Conservation (phyloP, 2,113 vertebrate genomes). For the Jacana jacana region DNA sequence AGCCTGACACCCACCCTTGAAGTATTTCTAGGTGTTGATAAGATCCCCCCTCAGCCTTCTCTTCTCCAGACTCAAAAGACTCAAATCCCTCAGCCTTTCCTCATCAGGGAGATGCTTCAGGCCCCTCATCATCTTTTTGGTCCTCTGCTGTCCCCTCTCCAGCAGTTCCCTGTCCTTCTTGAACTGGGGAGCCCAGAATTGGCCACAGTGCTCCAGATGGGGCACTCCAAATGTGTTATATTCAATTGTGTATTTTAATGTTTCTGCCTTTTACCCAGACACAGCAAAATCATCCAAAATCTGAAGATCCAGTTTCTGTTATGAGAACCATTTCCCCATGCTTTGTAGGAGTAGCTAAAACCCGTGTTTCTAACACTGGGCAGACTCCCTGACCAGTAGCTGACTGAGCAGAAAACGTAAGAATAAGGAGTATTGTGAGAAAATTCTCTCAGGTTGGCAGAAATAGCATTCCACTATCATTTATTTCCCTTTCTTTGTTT, state of each 20-base stretch:
- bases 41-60: no score
- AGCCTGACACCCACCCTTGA: no score
- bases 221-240: neutral
- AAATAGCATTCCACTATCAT: neutral
- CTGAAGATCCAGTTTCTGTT: neutral
- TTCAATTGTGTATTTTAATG: neutral
- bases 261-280: neutral
- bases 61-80: no score
- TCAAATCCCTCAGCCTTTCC: no score
- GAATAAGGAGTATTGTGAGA: neutral
- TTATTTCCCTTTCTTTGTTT: neutral
- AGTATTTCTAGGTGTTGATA: no score
- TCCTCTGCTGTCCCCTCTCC: no score
- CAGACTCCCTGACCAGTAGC: neutral
- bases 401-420: neutral
- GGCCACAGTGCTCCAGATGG: no score
- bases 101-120: no score
- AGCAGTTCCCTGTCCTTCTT: no score
- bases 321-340: neutral
- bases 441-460: neutral
- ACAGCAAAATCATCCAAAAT: neutral
- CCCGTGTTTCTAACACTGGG: neutral
- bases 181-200: no score
- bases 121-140: no score
- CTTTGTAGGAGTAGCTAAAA: neutral